Evolutionary conservation across 2,113 vertebrate species (phyloP).

Genomic region (Pampusana beccarii): DNA sequence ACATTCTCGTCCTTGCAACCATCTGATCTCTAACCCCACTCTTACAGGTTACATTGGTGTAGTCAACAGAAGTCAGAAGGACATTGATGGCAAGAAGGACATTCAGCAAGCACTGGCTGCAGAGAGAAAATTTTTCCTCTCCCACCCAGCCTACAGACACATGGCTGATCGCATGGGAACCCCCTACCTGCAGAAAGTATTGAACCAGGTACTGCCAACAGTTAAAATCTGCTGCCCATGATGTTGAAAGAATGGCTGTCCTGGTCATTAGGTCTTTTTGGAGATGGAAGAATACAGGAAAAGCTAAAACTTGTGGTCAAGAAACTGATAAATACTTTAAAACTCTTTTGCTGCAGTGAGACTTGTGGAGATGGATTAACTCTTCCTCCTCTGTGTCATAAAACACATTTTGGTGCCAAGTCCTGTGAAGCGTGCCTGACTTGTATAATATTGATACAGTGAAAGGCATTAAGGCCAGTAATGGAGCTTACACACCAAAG

Average conservation of each 20-base stretch:
- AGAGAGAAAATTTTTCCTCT: constrained; percentile 96
- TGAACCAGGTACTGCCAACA: constrained; percentile 89
- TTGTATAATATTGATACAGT: neutral
- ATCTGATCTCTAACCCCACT: neutral
- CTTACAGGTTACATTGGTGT: constrained; percentile 93
- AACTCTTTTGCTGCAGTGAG: neutral
- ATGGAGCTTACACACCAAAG: neutral
- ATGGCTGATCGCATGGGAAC: constrained; percentile 99
- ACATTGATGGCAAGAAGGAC: constrained; percentile 97
- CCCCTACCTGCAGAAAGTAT: constrained; percentile 91
- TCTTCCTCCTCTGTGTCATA: neutral
- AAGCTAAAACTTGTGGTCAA: neutral
- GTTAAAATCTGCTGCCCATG: neutral
- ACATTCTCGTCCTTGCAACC: neutral
- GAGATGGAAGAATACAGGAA: neutral
- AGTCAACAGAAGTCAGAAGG: constrained; percentile 98
- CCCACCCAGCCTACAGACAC: constrained; percentile 94
- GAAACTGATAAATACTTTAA: neutral
- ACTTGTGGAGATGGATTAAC: neutral
- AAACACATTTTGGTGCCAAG: neutral
- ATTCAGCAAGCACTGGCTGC: constrained; percentile 93
- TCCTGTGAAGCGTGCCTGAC: neutral
- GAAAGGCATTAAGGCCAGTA: neutral
- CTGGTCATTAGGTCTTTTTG: neutral
- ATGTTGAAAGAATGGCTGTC: neutral